phyloP scores from a whole-genome alignment of 1,140 invertebrate genomes.

The Antheraea pernyi region DNA sequence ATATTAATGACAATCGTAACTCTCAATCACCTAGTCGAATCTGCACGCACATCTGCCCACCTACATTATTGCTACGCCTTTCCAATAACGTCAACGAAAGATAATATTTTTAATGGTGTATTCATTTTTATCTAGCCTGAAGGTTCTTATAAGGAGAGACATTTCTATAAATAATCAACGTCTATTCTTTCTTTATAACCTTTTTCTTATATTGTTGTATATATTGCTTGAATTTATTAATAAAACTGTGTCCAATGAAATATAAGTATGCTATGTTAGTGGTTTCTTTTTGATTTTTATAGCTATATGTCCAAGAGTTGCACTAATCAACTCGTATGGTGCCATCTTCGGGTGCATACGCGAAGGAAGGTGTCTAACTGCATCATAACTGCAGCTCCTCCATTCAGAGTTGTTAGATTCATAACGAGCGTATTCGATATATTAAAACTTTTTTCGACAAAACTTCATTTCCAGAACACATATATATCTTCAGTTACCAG shows the following conservation, averaged over 20 bases:
- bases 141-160: not conserved
- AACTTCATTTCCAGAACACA: too few species aligned
- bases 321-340: too few species aligned
- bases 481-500: too few species aligned
- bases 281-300: too few species aligned
- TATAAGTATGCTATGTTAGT: too few species aligned
- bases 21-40: conserved; percentile 49
- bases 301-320: too few species aligned
- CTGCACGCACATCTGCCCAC: conserved; percentile 38
- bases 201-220: not conserved
- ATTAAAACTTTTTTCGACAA: too few species aligned
- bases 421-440: too few species aligned
- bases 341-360: too few species aligned
- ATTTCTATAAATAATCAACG: not conserved
- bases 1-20: conserved; percentile 63
- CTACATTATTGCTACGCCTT: conserved; percentile 30
- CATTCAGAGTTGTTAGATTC: too few species aligned
- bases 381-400: too few species aligned
- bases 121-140: conserved; percentile 1
- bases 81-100: conserved; percentile 27
- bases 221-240: not conserved
- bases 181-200: not conserved
- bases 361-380: too few species aligned
- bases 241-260: not conserved
- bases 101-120: conserved; percentile 1